A percentile compares a stretch with the other conserved stretches of the same genome.
phyloP scores from a whole-genome alignment of 1,140 invertebrate species.

The Drosophila repletoides region DNA sequence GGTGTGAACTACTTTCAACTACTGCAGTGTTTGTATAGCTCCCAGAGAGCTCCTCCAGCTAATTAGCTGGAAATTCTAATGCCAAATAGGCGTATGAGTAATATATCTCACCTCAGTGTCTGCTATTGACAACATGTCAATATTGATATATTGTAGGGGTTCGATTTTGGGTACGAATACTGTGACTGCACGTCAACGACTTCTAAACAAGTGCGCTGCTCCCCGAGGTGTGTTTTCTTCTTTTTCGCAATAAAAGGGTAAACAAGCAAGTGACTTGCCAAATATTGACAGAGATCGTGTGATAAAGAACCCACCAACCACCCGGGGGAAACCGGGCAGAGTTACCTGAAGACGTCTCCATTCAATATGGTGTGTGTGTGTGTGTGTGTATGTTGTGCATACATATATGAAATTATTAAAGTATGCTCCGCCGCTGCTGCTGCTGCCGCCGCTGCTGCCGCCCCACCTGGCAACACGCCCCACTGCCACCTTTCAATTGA shows the following conservation, averaged over 20 bases:
- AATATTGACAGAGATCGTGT: slow-evolving; percentile 70
- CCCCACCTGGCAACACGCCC: slow-evolving; percentile 15
- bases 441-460: not conserved
- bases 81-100: slow-evolving; percentile 69
- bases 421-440: not conserved
- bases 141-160: slow-evolving; percentile 42
- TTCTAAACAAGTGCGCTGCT: slow-evolving; percentile 58
- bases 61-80: slow-evolving; percentile 73
- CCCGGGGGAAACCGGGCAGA: slow-evolving; percentile 10
- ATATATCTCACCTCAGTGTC: slow-evolving; percentile 66
- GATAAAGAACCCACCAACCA: no score
- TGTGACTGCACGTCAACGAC: slow-evolving; percentile 55
- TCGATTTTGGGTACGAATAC: not conserved
- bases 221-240: no score
- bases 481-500: slow-evolving; percentile 36
- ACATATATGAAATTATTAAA: slow-evolving; percentile 21
- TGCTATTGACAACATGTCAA: slow-evolving; percentile 23
- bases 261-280: slow-evolving; percentile 69
- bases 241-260: slow-evolving; percentile 52
- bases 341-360: slow-evolving; percentile 14
- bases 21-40: slow-evolving; percentile 46
- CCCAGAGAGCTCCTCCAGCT: slow-evolving; percentile 48
- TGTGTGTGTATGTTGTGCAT: not conserved
- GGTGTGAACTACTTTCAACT: slow-evolving; percentile 77
- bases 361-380: no score